phyloP scores from a whole-genome alignment of 2,888 invertebrate species.

The Cosmia pyralina region DNA sequence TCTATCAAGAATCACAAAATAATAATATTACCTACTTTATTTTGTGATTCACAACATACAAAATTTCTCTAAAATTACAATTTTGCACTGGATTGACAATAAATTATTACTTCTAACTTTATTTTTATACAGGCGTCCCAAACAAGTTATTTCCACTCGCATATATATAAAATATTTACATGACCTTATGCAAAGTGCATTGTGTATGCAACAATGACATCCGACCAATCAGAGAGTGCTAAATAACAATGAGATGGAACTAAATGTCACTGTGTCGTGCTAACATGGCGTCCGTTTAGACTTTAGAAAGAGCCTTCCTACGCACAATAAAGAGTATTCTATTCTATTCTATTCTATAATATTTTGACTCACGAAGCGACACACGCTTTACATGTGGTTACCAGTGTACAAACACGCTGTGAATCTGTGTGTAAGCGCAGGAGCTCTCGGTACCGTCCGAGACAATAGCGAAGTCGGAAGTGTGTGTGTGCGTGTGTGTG shows the following conservation, averaged over 20 bases:
- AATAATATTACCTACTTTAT: no score
- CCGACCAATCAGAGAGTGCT: conserved; percentile 6
- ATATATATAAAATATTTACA: neutral
- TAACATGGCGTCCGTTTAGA: conserved; percentile 10
- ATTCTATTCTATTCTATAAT: no score
- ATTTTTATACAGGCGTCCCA: neutral
- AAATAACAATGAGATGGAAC: conserved; percentile 34
- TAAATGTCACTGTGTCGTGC: conserved; percentile 26
- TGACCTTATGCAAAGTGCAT: neutral
- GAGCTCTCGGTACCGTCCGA: no score
- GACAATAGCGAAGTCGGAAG: no score
- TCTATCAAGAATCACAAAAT: no score
- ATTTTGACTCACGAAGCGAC: no score
- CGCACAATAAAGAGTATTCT: neutral
- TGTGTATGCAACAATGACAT: conserved; percentile 6
- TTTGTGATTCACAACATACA: neutral
- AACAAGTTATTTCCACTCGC: neutral
- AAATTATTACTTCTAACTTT: no score
- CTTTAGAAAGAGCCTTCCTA: conserved; percentile 8
- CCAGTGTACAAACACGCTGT: no score
- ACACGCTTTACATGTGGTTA: no score
- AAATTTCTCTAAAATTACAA: neutral
- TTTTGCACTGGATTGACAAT: neutral
- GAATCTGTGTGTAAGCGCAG: no score
- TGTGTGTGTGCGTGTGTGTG: no score